Conservation (phyloP, 2,797 vertebrate genomes). For the Malacoctenus gilli region DNA sequence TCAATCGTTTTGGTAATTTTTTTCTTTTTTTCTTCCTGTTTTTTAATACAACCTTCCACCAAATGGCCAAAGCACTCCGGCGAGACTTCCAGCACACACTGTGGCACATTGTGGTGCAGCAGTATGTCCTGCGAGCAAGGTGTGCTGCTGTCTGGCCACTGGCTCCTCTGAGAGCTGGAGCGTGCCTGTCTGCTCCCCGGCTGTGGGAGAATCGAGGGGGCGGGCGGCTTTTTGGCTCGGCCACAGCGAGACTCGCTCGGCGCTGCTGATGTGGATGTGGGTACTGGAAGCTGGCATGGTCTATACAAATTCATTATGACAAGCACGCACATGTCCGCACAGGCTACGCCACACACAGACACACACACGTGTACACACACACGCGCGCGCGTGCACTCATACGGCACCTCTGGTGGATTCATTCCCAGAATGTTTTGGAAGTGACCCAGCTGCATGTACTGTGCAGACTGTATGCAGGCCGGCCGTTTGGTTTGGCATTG, state of each 20-base stretch:
- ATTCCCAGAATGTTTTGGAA: conserved; percentile 77
- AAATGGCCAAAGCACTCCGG: conserved; percentile 42
- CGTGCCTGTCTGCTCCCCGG: conserved; percentile 59
- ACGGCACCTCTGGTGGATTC: conserved; percentile 63
- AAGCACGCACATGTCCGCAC: conserved; percentile 41
- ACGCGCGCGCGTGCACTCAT: conserved; percentile 43
- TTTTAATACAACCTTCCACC: conserved; percentile 31
- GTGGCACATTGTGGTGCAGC: conserved; percentile 53
- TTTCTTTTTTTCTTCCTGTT: too few species aligned
- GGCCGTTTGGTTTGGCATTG: conserved; percentile 77
- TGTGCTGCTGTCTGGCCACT: conserved; percentile 62
- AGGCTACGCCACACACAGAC: conserved; percentile 52
- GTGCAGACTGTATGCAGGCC: conserved; percentile 72
- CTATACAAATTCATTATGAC: conserved; percentile 58
- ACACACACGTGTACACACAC: conserved; percentile 45
- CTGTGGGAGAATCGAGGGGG: conserved; percentile 57
- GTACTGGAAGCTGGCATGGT: conserved; percentile 57
- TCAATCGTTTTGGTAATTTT: too few species aligned
- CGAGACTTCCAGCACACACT: conserved; percentile 50
- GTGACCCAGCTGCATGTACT: conserved; percentile 80
- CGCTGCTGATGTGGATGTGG: conserved; percentile 68
- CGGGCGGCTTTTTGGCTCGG: conserved; percentile 70
- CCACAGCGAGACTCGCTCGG: conserved; percentile 36
- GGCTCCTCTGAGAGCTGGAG: conserved; percentile 62
- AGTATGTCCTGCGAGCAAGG: conserved; percentile 54